These are phyloP conservation scores for Aurelia aurita DNA, from an alignment of 30 jellyfish, hydroid and myxozoan species.

Conservation along the genomic window DNA sequence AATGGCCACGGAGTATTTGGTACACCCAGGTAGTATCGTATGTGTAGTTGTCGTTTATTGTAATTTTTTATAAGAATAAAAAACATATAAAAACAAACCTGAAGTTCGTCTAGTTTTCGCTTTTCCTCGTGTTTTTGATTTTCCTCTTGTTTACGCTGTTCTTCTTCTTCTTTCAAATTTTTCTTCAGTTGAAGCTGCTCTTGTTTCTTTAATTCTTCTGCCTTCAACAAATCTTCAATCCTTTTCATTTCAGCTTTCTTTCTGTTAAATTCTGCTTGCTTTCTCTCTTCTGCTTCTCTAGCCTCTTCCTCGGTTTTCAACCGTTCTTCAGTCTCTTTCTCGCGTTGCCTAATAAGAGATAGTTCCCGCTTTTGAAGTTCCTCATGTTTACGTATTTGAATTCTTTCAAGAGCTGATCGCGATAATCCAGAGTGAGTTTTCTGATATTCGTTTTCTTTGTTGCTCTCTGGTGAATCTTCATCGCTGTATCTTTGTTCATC, in stretches of 20 bases:
- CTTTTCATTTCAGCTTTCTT: conserved; percentile 57
- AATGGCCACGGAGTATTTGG: no score
- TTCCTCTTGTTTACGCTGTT: conserved; percentile 42
- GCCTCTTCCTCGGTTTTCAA: conserved; percentile 58
- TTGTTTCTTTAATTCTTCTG: conserved; percentile 46
- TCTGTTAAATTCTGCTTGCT: conserved; percentile 38
- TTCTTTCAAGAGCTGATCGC: conserved; percentile 75
- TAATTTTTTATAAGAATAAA: no score
- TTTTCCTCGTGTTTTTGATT: neutral
- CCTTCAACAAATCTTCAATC: conserved; percentile 56
- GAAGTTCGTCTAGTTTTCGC: no score
- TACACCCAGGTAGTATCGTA: no score
- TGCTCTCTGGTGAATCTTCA: neutral
- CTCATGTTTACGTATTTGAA: conserved; percentile 43
- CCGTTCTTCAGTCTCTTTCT: conserved; percentile 68
- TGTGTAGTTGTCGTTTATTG: no score
- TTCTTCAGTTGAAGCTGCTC: conserved; percentile 9
- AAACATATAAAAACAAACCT: no score
- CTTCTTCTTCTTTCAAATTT: conserved; percentile 14
- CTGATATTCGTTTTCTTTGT: neutral
- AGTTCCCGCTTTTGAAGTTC: conserved; percentile 66
- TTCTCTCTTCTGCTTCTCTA: conserved; percentile 54
- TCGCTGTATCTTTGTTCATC: neutral
- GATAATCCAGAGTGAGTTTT: conserved; percentile 73
- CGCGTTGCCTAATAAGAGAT: conserved; percentile 53